These are phyloP conservation scores for Prolemur simus DNA, from an alignment of 2,113 vertebrate species.

Conservation along the genomic window DNA sequence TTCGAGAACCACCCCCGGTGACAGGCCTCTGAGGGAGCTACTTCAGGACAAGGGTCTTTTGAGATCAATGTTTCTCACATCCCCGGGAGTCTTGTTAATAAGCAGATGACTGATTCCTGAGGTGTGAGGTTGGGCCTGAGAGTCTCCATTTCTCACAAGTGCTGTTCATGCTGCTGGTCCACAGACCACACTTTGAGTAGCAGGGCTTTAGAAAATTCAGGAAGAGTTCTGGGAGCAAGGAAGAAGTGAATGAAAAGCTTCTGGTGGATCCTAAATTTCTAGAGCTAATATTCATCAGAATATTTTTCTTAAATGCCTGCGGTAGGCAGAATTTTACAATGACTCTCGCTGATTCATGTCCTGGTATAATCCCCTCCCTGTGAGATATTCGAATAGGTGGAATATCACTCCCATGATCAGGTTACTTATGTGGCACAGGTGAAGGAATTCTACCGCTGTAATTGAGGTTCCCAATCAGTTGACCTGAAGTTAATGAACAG, in stretches of 20 bases:
- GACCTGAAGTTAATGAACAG: neutral
- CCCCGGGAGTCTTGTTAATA: neutral
- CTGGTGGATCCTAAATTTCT: neutral
- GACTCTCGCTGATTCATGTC: neutral
- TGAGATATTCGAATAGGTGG: neutral
- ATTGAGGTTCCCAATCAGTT: neutral
- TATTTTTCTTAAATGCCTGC: neutral
- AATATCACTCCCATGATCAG: fast-evolving
- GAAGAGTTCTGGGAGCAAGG: neutral
- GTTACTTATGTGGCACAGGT: neutral
- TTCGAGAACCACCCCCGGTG: neutral
- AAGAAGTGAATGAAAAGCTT: neutral
- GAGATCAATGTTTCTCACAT: neutral
- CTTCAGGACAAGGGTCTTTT: neutral
- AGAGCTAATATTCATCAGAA: neutral
- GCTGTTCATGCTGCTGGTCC: neutral
- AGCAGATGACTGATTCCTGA: neutral
- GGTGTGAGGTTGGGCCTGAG: neutral
- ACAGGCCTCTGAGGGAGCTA: neutral
- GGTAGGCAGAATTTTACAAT: neutral
- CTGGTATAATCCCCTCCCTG: neutral
- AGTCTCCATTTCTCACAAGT: neutral
- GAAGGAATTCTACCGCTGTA: neutral
- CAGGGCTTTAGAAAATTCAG: neutral
- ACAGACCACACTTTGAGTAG: neutral